Conservation (phyloP, 2,797 vertebrate species). For the Epinephelus awoara region DNA sequence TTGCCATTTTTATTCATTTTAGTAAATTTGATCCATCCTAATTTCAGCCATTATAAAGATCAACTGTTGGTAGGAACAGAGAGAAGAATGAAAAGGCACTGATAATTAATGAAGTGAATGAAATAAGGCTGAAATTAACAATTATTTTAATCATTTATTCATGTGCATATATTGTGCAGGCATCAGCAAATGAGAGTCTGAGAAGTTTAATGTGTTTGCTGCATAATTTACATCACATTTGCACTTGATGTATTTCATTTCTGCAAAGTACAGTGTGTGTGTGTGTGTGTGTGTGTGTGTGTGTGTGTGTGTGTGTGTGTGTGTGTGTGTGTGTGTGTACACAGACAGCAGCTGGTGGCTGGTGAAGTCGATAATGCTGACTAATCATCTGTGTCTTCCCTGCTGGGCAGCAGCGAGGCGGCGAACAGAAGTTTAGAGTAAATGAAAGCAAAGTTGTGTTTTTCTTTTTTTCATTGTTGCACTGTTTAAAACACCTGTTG, state of each 20-base stretch:
- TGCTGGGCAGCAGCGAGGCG: neutral
- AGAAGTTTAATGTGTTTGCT: neutral
- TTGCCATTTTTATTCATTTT: too few species aligned
- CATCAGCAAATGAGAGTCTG: neutral
- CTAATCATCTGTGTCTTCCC: slow-evolving; percentile 14
- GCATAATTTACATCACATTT: slow-evolving; percentile 4
- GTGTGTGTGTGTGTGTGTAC: neutral
- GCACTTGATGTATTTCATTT: too few species aligned
- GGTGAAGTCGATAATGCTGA: slow-evolving; percentile 27
- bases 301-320: too few species aligned
- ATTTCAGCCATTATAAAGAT: too few species aligned
- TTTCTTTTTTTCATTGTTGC: too few species aligned
- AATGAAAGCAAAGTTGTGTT: neutral
- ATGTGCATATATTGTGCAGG: neutral
- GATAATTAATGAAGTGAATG: neutral
- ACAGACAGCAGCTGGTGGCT: slow-evolving; percentile 25
- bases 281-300: too few species aligned
- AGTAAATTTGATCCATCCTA: too few species aligned
- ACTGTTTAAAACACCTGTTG: too few species aligned
- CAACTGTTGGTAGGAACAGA: neutral
- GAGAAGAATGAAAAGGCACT: neutral
- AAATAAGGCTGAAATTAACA: neutral
- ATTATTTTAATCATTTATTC: neutral
- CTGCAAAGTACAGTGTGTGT: too few species aligned
- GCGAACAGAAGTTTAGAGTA: neutral